A percentile compares a stretch with the other conserved stretches of the same genome.
phyloP scores from a whole-genome alignment of 2,113 vertebrate species.

The Coturnix japonica region DNA sequence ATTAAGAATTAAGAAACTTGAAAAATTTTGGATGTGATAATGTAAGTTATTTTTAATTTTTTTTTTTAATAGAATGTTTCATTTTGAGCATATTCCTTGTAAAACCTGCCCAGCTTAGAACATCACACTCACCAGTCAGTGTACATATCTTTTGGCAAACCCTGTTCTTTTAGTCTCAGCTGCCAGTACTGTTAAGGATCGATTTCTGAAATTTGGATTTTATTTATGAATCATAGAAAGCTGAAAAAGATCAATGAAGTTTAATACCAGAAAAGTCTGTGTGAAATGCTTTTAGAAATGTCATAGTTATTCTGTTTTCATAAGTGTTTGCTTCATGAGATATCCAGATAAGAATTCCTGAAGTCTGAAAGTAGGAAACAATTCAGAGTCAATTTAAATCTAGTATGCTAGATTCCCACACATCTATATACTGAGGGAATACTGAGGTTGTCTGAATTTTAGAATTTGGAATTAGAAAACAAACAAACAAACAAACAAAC shows the following conservation, averaged over 20 bases:
- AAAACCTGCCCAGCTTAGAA: not conserved
- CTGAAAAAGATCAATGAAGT: not conserved
- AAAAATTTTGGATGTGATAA: not conserved
- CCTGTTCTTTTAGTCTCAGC: not conserved
- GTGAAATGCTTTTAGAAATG: not conserved
- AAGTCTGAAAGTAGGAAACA: not conserved
- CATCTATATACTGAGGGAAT: not conserved
- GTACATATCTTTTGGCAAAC: not conserved
- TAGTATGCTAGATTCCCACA: not conserved
- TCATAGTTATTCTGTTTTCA: not conserved
- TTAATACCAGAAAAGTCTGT: not conserved
- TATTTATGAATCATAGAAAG: not conserved
- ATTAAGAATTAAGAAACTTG: not conserved
- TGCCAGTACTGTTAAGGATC: not conserved
- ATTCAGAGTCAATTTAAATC: not conserved
- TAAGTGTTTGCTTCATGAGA: not conserved
- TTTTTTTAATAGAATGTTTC: not conserved
- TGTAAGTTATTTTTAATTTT: not conserved
- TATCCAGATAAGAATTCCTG: not conserved
- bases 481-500: not conserved
- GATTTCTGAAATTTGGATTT: not conserved
- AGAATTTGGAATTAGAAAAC: not conserved
- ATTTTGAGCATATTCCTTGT: not conserved
- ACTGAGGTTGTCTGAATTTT: not conserved
- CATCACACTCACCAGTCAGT: not conserved